Evolutionary conservation across 2,113 vertebrate species (phyloP), one percentile per base, ranked within the genome.

Genomic region (Athene cunicularia): DNA sequence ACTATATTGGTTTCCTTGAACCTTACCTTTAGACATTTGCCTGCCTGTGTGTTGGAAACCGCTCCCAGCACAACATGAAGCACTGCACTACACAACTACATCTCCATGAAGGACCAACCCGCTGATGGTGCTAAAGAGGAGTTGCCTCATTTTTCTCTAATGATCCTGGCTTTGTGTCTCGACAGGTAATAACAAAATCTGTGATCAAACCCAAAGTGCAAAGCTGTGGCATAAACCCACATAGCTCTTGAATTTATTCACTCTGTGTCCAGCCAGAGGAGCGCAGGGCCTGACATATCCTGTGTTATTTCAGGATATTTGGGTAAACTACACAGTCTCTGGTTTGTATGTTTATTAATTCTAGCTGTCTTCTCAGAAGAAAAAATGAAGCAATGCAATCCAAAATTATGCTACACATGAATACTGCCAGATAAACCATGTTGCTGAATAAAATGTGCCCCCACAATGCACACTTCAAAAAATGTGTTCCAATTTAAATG

Each of bases 271-370:
- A 60, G 35, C n/a, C 50, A 72, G 30, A 62, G 21, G 30, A 68
- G 12, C 1, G 6, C 43, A 52, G 0, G 2, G 32, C 41, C 35
- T 80, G 37, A 21, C 1, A 11, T 21, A 23, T 8, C 14, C 22
- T 53, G 24, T 50, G 24, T n/a, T n/a, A 52, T 17, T 80, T 74
- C 37, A 75, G 60, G 30, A 22, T 63, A 43, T 77, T 17, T 93
- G 84, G 22, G 59, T 67, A 50, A 86, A 43, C 23, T 12, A 50
- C 19, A 30, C 20, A n/a, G 22, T 27, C 50, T 63, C 73, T 21
- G 14, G n/a, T 13, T 18, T 81, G 21, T 32, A 27, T 1, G 0
- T 39, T 49, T 77, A 37, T 74, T 70, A 73, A 71, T 41, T 86
- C 18, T n/a, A 81, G 47, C 41, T 73, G 19, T 35, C 39, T 45